A percentile compares a stretch with the other conserved stretches of the same genome.
Conservation (phyloP, 2,888 invertebrate species). For the Pilophorus perplexus region DNA sequence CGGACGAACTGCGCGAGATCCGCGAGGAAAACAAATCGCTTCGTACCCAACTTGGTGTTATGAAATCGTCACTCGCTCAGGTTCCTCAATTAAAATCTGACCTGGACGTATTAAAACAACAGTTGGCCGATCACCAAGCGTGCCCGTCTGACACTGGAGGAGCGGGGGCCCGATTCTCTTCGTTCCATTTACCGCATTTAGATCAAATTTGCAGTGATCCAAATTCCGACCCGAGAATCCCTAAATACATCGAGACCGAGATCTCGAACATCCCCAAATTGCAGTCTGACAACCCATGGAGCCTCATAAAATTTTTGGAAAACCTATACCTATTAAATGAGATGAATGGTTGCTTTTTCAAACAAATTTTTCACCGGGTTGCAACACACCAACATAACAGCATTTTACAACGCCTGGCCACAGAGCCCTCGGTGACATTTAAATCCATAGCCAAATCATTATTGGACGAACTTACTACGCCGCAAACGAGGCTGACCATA, state of each 20-base stretch:
- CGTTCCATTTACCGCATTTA: too few relatives aligned
- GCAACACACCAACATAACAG: constrained; percentile 1
- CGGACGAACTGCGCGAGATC: too few relatives aligned
- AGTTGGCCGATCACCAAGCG: too few relatives aligned
- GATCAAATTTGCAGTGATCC: too few relatives aligned
- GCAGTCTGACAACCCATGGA: not conserved
- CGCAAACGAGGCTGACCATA: constrained; percentile 1
- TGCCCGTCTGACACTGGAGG: too few relatives aligned
- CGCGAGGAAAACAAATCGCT: too few relatives aligned
- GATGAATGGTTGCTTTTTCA: not conserved
- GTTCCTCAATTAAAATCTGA: too few relatives aligned
- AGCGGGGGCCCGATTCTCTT: too few relatives aligned
- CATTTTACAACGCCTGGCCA: not conserved
- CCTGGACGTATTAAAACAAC: too few relatives aligned
- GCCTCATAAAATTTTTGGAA: constrained; percentile 5
- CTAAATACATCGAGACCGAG: constrained; percentile 1
- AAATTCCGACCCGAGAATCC: too few relatives aligned
- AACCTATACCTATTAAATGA: not conserved
- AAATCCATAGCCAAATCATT: not conserved
- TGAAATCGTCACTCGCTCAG: too few relatives aligned
- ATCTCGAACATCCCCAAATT: not conserved
- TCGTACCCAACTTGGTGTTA: too few relatives aligned
- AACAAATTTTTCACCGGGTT: constrained; percentile 2
- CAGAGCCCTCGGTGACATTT: not conserved
- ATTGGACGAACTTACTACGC: constrained; percentile 21